These are phyloP conservation scores for Boulengeromyrus knoepffleri DNA, from an alignment of 2,113 vertebrate genomes.

Conservation along the genomic window DNA sequence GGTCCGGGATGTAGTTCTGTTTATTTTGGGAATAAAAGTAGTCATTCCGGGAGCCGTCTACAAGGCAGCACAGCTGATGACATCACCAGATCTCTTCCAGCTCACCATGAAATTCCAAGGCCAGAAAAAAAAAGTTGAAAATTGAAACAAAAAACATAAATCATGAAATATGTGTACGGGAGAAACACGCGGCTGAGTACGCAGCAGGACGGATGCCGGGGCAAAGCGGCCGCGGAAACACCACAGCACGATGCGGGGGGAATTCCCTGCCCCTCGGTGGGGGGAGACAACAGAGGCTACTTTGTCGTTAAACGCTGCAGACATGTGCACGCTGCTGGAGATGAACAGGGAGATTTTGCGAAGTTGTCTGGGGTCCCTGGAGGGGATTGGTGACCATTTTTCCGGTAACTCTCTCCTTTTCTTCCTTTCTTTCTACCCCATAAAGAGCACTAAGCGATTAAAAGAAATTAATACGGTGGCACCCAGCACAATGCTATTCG, in stretches of 20 bases:
- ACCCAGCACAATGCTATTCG: constrained; percentile 53
- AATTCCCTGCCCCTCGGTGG: too few species aligned
- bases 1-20: not conserved
- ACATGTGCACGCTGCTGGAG: not conserved
- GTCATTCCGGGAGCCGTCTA: not conserved
- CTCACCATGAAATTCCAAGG: not conserved
- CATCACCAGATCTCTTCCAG: constrained; percentile 21
- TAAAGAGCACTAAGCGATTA: constrained; percentile 55
- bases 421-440: constrained; percentile 57
- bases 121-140: not conserved
- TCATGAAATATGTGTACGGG: not conserved
- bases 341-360: not conserved
- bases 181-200: not conserved
- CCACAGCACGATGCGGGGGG: not conserved
- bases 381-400: not conserved
- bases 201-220: not conserved
- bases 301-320: not conserved
- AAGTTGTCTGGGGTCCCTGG: not conserved
- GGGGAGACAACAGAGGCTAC: not conserved
- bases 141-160: not conserved
- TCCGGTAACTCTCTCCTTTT: constrained; percentile 49
- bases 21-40: not conserved
- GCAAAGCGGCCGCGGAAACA: not conserved
- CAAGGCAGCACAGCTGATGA: not conserved
- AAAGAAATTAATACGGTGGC: constrained; percentile 48